phyloP scores from a whole-genome alignment of 2,888 invertebrate genomes.

The Pollenia labialis region DNA sequence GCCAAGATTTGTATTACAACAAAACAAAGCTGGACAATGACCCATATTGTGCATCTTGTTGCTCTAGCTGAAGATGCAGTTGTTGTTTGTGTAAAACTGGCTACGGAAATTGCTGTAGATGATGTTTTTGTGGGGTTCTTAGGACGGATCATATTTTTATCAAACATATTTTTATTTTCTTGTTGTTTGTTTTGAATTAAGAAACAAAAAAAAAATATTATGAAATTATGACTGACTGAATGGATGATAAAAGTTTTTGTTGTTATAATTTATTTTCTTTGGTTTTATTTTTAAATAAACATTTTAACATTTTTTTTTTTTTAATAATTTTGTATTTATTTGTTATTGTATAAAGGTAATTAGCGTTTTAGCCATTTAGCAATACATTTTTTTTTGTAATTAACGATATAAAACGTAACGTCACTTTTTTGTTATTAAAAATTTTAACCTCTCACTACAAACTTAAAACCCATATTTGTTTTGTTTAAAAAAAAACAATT shows the following conservation, averaged over 20 bases:
- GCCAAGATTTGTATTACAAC: conserved; percentile 70
- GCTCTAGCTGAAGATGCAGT: background rate
- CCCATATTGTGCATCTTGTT: conserved; percentile 62
- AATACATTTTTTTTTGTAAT: conserved; percentile 32
- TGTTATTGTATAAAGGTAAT: conserved; percentile 1
- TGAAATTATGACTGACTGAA: conserved; percentile 60
- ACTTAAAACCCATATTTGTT: conserved; percentile 3
- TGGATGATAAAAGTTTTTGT: conserved; percentile 19
- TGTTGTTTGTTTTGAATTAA: conserved; percentile 11
- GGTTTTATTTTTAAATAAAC: conserved; percentile 41
- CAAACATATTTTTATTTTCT: conserved; percentile 29
- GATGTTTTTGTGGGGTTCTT: conserved; percentile 25
- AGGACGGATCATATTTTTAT: conserved; percentile 69
- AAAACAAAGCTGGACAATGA: conserved; percentile 71
- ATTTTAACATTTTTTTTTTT: conserved; percentile 31
- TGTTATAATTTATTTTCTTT: conserved; percentile 56
- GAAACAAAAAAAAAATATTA: conserved; percentile 41
- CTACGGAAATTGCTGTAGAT: conserved; percentile 17
- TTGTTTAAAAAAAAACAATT: conserved; percentile 3
- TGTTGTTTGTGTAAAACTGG: conserved; percentile 25
- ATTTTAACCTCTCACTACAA: conserved; percentile 55
- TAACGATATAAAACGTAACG: conserved; percentile 36
- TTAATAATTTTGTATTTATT: background rate
- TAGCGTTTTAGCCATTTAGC: conserved; percentile 17
- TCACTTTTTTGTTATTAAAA: conserved; percentile 21